These are phyloP conservation scores for Tetheella fluctuosa DNA, from an alignment of 2,888 invertebrate species.

Conservation along the genomic window DNA sequence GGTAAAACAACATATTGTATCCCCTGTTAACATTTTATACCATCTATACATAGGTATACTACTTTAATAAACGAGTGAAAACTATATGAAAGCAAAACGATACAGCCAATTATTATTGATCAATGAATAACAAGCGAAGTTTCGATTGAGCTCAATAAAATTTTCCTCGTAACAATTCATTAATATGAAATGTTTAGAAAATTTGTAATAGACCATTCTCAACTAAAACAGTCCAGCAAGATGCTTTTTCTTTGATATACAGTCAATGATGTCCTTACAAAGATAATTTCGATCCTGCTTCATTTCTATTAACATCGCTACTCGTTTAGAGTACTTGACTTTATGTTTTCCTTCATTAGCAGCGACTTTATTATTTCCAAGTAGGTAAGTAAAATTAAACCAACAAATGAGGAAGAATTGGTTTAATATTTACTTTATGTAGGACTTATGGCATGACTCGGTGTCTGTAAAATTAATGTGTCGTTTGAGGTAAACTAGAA, in stretches of 20 bases:
- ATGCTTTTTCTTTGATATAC: too few species aligned
- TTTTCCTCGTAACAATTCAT: background rate
- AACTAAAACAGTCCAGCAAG: too few species aligned
- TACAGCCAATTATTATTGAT: background rate
- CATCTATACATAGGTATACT: background rate
- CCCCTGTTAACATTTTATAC: constrained; percentile 7
- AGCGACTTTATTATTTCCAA: background rate
- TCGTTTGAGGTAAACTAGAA: background rate
- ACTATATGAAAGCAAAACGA: background rate
- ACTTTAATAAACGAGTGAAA: background rate
- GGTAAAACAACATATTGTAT: constrained; percentile 21
- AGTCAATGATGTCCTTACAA: too few species aligned
- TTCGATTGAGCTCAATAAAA: background rate
- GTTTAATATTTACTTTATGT: background rate
- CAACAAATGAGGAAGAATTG: constrained; percentile 1
- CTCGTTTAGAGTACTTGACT: too few species aligned
- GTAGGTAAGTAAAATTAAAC: background rate
- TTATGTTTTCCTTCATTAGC: background rate
- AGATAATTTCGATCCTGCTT: too few species aligned
- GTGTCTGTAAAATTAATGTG: background rate
- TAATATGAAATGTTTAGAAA: constrained; percentile 25
- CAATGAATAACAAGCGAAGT: background rate
- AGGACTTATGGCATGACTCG: background rate
- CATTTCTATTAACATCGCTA: too few species aligned
- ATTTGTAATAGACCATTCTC: constrained; percentile 5